Base-by-base conservation (phyloP, 2,797 vertebrate genomes). In the Malurus splendens region DNA sequence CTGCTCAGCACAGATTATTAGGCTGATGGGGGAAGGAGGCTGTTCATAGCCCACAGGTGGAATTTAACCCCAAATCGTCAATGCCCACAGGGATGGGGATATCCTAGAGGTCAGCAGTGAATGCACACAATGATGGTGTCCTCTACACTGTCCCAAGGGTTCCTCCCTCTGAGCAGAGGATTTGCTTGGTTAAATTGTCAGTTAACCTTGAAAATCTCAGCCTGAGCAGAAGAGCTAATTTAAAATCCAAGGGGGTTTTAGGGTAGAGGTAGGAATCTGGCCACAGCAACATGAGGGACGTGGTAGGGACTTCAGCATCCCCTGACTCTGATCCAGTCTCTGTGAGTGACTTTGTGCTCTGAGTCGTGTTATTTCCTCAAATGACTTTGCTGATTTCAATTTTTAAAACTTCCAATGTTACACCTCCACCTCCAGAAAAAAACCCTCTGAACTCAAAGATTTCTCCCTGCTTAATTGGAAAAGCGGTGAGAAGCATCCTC, bases 281-380 rank as follows among this genome's bases (percentile, higher is more conserved):
- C 10, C 57, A 33, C 27, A 52, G 57, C n/a, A 51, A 50, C n/a
- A 24, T 0, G 0, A 71, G 66, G 28, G 38, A 30, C n/a, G 18
- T 60, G 48, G 15, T 11, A 54, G 23, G 15, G 6, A 11, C 39
- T 54, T 27, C 14, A 20, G 52, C 23, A 32, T 44, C 18, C 38
- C 27, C 32, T 0, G 1, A 18, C 0, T 19, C 44, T 39, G 24
- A 82, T 44, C 42, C 0, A 0, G 24, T 27, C 0, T 0, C 28
- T 51, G 18, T 17, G 57, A 75, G 54, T 5, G 1, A 14, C 24
- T 42, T 8, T 20, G 1, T 5, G 11, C 13, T 57, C 9, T 1
- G 0, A 28, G 18, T 14, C 1, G 1, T 22, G 20, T 48, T 30
- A 65, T 7, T 8, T 56, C 18, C 32, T 71, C 44, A 30, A 59